phyloP scores from a whole-genome alignment of 2,113 vertebrate species.

The Xiphorhynchus elegans region DNA sequence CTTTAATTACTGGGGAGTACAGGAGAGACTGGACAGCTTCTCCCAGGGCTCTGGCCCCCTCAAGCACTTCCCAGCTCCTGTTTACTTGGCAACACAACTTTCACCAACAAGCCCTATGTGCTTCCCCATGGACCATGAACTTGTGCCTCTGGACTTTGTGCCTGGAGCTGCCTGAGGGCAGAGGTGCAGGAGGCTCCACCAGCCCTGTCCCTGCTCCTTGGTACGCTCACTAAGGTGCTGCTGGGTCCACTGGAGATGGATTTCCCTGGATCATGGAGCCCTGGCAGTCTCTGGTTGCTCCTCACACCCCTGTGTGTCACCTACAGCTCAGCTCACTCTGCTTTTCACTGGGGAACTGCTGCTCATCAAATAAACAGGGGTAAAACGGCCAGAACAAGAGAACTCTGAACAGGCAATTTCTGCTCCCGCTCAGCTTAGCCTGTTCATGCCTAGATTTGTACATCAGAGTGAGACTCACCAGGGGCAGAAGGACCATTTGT shows the following conservation, averaged over 20 bases:
- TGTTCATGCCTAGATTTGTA: not conserved
- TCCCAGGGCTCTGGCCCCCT: not conserved
- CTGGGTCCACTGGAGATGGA: not conserved
- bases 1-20: not conserved
- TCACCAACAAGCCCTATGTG: not conserved
- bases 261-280: not conserved
- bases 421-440: not conserved
- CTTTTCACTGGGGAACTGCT: not conserved
- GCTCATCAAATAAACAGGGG: fast-evolving
- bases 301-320: not conserved
- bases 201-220: not conserved
- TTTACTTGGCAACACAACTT: not conserved
- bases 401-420: not conserved
- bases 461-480: not conserved
- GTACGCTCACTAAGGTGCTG: not conserved
- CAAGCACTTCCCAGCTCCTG: not conserved
- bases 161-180: not conserved
- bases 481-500: not conserved
- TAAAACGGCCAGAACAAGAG: not conserved
- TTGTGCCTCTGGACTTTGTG: not conserved
- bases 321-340: not conserved
- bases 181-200: not conserved
- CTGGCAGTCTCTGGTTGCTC: not conserved
- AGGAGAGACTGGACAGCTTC: not conserved
- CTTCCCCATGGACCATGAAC: not conserved